Evolutionary conservation across 2,888 invertebrate genomes (phyloP).

Genomic region (Ariolimax columbianus): DNA sequence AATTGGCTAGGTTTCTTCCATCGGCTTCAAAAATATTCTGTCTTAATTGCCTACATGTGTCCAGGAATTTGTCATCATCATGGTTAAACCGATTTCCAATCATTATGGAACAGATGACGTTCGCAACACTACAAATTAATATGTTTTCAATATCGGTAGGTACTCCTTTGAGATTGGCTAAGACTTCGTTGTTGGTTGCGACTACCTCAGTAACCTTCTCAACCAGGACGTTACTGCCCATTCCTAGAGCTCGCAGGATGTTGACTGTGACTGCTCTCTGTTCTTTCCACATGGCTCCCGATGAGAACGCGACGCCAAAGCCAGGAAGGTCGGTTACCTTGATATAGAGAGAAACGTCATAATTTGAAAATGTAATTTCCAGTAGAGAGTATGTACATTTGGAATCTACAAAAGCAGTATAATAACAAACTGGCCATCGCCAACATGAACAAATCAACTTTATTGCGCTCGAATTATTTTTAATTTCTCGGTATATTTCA

Average conservation of each 20-base stretch:
- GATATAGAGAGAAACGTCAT: no score
- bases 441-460: no score
- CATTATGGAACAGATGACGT: constrained; percentile 11
- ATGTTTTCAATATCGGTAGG: neutral
- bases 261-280: neutral
- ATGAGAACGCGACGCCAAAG: neutral
- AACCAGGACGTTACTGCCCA: neutral
- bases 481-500: no score
- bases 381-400: no score
- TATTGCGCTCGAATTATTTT: no score
- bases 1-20: neutral
- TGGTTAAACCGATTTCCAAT: constrained; percentile 3
- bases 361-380: no score
- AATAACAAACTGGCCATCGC: no score
- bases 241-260: neutral
- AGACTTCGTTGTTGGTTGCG: neutral
- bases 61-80: neutral
- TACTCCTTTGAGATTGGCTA: neutral
- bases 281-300: neutral
- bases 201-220: neutral
- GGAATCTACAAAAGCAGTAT: no score
- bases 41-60: neutral
- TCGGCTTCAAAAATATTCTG: neutral
- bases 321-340: no score
- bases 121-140: neutral